phyloP scores from a whole-genome alignment of 2,113 vertebrate species.

The Plestiodon gilberti region DNA sequence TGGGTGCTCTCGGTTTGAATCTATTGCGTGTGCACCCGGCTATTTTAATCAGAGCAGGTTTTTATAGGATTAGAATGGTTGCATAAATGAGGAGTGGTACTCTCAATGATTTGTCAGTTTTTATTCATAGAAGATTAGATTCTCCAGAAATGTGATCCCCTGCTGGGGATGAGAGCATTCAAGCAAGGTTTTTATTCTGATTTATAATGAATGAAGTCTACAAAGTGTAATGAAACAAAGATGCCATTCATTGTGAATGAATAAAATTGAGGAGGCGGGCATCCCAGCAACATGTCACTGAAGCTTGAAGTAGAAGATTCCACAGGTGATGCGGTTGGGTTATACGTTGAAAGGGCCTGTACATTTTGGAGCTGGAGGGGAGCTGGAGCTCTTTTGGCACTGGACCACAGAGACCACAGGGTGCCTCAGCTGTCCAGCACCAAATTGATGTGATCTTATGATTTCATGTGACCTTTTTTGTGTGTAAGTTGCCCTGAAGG shows the following conservation, averaged over 20 bases:
- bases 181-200: slow-evolving; percentile 57
- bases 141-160: slow-evolving; percentile 69
- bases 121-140: slow-evolving; percentile 76
- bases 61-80: slow-evolving; percentile 59
- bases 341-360: neutral
- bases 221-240: slow-evolving; percentile 54
- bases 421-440: too few relatives aligned
- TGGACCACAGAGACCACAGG: neutral
- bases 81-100: slow-evolving; percentile 61
- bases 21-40: neutral
- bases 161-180: slow-evolving; percentile 55
- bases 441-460: too few relatives aligned
- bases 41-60: slow-evolving; percentile 48
- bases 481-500: too few relatives aligned
- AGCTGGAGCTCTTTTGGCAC: too few relatives aligned
- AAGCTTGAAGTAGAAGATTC: slow-evolving; percentile 12
- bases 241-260: slow-evolving; percentile 16
- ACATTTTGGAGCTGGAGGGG: too few relatives aligned
- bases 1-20: neutral
- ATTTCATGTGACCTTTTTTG: too few relatives aligned
- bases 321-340: neutral
- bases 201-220: slow-evolving; percentile 67
- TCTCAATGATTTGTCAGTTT: slow-evolving; percentile 66
- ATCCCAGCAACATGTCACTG: neutral
- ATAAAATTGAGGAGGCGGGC: neutral